These are phyloP conservation scores for Apogon hyalosoma DNA, from an alignment of 2,797 vertebrate genomes.

Conservation along the genomic window DNA sequence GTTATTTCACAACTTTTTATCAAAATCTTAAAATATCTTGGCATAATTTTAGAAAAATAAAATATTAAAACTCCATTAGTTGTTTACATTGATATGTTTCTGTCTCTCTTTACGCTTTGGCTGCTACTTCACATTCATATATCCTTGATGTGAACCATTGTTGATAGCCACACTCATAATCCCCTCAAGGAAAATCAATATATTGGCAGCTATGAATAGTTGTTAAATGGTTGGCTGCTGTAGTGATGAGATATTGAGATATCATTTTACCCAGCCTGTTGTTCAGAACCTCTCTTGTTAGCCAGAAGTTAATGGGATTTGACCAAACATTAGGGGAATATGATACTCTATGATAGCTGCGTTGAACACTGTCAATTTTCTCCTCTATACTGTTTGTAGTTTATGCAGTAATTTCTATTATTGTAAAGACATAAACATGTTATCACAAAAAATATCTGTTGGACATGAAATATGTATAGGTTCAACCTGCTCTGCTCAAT, in stretches of 20 bases:
- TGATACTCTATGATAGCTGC: slow-evolving; percentile 31
- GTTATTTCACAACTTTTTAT: not conserved
- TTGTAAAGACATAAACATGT: not conserved
- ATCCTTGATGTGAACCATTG: slow-evolving; percentile 2
- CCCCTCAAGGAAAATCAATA: slow-evolving; percentile 33
- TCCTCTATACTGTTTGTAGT: not conserved
- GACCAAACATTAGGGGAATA: slow-evolving; percentile 38
- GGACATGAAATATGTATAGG: not conserved
- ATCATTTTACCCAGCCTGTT: slow-evolving; percentile 27
- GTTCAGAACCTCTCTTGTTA: slow-evolving; percentile 40
- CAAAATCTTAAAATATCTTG: not conserved
- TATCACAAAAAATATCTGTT: not conserved
- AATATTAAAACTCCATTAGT: not conserved
- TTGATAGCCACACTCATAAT: slow-evolving; percentile 29
- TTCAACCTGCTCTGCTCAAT: not conserved
- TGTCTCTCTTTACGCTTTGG: not conserved
- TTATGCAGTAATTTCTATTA: not conserved
- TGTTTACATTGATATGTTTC: not conserved
- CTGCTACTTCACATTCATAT: slow-evolving; percentile 4
- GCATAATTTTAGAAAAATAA: not conserved
- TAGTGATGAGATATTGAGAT: slow-evolving; percentile 26
- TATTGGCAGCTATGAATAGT: slow-evolving; percentile 34
- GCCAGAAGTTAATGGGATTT: slow-evolving; percentile 57
- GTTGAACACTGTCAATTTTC: slow-evolving; percentile 30
- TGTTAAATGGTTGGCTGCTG: slow-evolving; percentile 28